A percentile compares a stretch with the other conserved stretches of the same genome.
Evolutionary conservation across 2,888 invertebrate genomes (phyloP).

Genomic region (Leptura quadrifasciata): DNA sequence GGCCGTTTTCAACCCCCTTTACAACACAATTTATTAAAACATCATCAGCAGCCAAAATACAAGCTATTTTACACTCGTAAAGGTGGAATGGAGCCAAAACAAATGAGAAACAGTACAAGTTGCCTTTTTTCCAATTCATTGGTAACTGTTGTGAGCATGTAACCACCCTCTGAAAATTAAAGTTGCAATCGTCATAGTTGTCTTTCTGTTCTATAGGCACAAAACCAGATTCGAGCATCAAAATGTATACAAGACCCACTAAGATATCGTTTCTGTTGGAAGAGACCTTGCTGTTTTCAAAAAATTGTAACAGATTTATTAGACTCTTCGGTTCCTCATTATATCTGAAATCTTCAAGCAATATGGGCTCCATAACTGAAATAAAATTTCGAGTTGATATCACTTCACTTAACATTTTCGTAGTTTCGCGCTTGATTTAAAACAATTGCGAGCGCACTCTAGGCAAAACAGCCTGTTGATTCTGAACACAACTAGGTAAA

Average conservation of each 20-base stretch:
- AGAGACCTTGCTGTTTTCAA: conserved; percentile 49
- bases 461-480: conserved; percentile 61
- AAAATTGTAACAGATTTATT: conserved; percentile 61
- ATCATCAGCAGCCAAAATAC: conserved; percentile 64
- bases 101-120: conserved; percentile 62
- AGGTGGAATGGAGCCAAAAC: conserved; percentile 60
- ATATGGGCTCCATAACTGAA: conserved; percentile 69
- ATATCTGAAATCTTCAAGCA: conserved; percentile 67
- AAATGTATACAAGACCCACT: conserved; percentile 68
- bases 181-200: conserved; percentile 56
- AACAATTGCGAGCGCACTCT: conserved; percentile 47
- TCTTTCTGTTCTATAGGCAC: conserved; percentile 62
- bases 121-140: conserved; percentile 61
- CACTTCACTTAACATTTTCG: conserved; percentile 33
- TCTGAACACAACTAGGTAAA: conserved; percentile 40
- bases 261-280: conserved; percentile 65
- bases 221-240: conserved; percentile 72
- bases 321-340: conserved; percentile 65
- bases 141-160: conserved; percentile 62
- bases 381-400: conserved; percentile 55
- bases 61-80: conserved; percentile 63
- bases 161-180: conserved; percentile 63
- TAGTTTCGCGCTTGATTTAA: conserved; percentile 36
- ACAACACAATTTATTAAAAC: conserved; percentile 68
- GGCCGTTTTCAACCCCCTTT: conserved; percentile 55